A percentile compares a stretch with the other conserved stretches of the same genome.
These are phyloP conservation scores for Pseudomyrmex pallidus DNA, from an alignment of 1,140 invertebrate genomes.

Conservation along the genomic window DNA sequence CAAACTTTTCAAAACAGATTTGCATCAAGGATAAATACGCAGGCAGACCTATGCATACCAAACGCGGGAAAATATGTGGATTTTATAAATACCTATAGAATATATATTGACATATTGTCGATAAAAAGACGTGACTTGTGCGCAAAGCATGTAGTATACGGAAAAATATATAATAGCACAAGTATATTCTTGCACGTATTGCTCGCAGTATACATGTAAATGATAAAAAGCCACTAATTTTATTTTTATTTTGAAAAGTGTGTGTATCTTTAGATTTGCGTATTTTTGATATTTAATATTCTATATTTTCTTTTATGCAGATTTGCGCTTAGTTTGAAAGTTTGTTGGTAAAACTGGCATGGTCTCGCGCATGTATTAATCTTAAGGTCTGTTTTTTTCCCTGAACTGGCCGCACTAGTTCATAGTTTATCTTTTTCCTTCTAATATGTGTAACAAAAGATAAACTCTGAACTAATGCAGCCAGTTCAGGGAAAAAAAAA, in stretches of 20 bases:
- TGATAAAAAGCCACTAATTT: not conserved
- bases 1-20: constrained; percentile 12
- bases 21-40: not conserved
- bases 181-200: too few relatives aligned
- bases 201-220: too few relatives aligned
- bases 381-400: too few relatives aligned
- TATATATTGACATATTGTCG: constrained; percentile 13
- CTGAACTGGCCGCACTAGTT: too few relatives aligned
- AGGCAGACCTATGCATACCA: not conserved
- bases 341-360: constrained; percentile 32
- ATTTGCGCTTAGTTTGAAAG: constrained; percentile 8
- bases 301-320: not conserved
- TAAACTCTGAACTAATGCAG: too few relatives aligned
- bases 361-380: constrained; percentile 7
- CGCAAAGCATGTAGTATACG: not conserved
- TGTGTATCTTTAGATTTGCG: not conserved
- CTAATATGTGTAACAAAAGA: too few relatives aligned
- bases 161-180: too few relatives aligned
- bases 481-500: too few relatives aligned
- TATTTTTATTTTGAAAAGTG: not conserved
- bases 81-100: not conserved
- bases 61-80: not conserved
- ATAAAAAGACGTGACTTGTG: not conserved
- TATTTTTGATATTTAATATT: not conserved
- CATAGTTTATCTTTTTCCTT: too few relatives aligned